Base-by-base conservation (phyloP, 2,797 vertebrate species). In the Sphaeramia orbicularis region DNA sequence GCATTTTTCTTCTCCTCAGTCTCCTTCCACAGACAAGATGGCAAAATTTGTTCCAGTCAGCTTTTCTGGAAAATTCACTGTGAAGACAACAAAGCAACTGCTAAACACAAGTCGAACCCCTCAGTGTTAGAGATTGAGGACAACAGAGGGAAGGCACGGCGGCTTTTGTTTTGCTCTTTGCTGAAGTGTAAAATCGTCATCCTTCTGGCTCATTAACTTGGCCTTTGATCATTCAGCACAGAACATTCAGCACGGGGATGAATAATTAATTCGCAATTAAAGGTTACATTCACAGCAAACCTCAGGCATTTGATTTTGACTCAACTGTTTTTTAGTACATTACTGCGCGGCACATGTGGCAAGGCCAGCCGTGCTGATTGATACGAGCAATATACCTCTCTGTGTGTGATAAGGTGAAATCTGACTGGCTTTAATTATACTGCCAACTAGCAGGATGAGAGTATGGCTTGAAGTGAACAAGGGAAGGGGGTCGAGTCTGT, bases 211-310 rank as follows among this genome's bases (percentile, higher is more conserved):
- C 88, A 85, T 92, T 92, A 89, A 78, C 75, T 80, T 74, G 72
- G 64, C 74, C 85, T 92, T 90, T 93, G 91, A 92, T 91, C 86
- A 78, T 55, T 76, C 71, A 36, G 78, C 35, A 41, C 60, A 47
- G 88, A 90, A 87, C 87, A 88, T 79, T 78, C 81, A 54, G 74
- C 83, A 62, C 79, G 62, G 49, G 50, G 70, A 83, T 91, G 73
- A 92, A 92, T 91, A 89, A 93, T 93, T 86, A 88, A 92, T 91
- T 78, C 10, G 50, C 87, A 89, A 89, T 93, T 88, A 89, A 91
- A 89, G 89, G 89, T 91, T 91, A 88, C 82, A 87, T 87, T 89
- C 84, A 70, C 65, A 69, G 72, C 58, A 84, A 88, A 87, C 86
- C 85, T 70, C 59, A 10, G 83, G 77, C 82, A 47, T 83, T 89